phyloP scores from a whole-genome alignment of 2,888 invertebrate genomes.

The Prosapia bicincta region DNA sequence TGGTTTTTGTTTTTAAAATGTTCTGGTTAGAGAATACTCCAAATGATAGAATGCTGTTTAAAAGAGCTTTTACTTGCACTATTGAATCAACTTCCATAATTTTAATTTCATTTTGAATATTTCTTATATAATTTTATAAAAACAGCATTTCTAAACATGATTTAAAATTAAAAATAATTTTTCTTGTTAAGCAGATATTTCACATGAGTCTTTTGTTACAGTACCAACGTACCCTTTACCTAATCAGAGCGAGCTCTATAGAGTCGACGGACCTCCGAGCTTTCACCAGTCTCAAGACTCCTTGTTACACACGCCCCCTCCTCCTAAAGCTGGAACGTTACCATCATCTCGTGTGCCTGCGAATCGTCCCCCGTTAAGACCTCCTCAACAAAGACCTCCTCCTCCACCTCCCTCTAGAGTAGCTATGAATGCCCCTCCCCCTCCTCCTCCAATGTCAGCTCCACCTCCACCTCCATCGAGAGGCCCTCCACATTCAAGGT shows the following conservation, averaged over 20 bases:
- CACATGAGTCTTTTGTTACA: slow-evolving; percentile 16
- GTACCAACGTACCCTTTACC: slow-evolving; percentile 28
- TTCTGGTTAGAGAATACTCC: too few species aligned
- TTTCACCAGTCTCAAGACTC: slow-evolving; percentile 55
- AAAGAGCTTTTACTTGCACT: too few species aligned
- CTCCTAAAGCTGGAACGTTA: slow-evolving; percentile 37
- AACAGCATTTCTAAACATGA: too few species aligned
- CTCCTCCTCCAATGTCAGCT: slow-evolving; percentile 39
- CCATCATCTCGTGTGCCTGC: slow-evolving; percentile 42
- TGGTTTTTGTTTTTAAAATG: too few species aligned
- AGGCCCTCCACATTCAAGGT: slow-evolving; percentile 30
- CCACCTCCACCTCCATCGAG: slow-evolving; percentile 35
- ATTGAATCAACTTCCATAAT: too few species aligned
- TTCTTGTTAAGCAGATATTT: too few species aligned
- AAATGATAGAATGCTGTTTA: too few species aligned
- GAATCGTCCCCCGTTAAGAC: slow-evolving; percentile 52
- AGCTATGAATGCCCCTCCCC: slow-evolving; percentile 38
- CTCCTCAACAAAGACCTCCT: slow-evolving; percentile 54
- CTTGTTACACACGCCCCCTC: slow-evolving; percentile 45
- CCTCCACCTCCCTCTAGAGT: slow-evolving; percentile 52
- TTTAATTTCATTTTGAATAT: too few species aligned
- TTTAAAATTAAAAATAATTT: too few species aligned
- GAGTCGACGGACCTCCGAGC: slow-evolving; percentile 48
- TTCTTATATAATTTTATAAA: too few species aligned
- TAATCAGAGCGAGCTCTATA: slow-evolving; percentile 41